These are phyloP conservation scores for Hymenopus coronatus DNA, from an alignment of 2,888 invertebrate genomes.

Conservation along the genomic window DNA sequence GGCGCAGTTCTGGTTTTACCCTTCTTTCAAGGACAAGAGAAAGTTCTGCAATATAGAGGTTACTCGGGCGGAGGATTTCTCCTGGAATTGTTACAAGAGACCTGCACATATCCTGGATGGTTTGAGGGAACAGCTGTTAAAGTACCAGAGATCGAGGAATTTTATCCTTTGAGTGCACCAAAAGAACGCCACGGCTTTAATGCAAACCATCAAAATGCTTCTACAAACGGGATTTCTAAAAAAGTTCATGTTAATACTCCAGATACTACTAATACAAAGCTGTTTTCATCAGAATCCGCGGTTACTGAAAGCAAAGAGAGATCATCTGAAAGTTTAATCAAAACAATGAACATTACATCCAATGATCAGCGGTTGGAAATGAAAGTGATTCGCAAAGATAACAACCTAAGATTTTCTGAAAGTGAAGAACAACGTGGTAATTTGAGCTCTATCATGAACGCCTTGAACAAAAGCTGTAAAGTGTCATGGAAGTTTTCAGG, in stretches of 20 bases:
- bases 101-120: not conserved
- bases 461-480: not conserved
- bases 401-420: not conserved
- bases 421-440: not conserved
- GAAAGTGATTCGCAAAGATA: not conserved
- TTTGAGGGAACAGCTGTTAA: not conserved
- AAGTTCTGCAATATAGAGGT: not conserved
- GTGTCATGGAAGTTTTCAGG: not conserved
- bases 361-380: not conserved
- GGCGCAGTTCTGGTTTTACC: conserved; percentile 42
- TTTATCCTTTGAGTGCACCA: not conserved
- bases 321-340: not conserved
- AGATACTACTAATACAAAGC: not conserved
- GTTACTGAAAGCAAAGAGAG: not conserved
- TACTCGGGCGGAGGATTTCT: not conserved
- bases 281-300: not conserved
- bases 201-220: not conserved
- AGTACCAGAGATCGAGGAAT: not conserved
- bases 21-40: not conserved
- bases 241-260: not conserved
- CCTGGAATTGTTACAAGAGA: not conserved
- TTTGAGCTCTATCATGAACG: not conserved
- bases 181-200: not conserved
- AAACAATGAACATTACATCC: not conserved
- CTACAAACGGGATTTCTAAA: not conserved